phyloP scores from a whole-genome alignment of 2,888 invertebrate species.

The Ischnura elegans region DNA sequence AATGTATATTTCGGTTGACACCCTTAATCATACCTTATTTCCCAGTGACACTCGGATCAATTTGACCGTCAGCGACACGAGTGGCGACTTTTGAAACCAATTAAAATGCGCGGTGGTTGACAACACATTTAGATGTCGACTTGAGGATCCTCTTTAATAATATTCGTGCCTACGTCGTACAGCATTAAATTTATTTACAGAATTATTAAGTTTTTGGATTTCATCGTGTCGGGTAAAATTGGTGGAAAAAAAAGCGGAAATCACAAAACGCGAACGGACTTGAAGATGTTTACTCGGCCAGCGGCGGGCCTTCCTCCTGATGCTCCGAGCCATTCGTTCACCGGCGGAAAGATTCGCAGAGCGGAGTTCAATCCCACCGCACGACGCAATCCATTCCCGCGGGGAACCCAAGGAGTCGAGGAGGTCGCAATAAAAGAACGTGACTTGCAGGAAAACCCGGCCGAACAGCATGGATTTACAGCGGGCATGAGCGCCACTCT shows the following conservation, averaged over 20 bases:
- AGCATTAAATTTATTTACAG: no score
- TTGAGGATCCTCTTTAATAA: no score
- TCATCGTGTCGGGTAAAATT: no score
- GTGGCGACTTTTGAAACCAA: no score
- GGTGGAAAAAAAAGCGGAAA: background rate
- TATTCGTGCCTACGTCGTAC: no score
- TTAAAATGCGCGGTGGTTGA: no score
- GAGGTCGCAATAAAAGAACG: background rate
- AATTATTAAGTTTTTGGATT: no score
- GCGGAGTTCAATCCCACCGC: background rate
- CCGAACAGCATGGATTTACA: background rate
- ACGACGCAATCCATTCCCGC: background rate
- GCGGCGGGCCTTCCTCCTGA: background rate
- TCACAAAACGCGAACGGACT: background rate
- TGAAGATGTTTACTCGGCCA: background rate
- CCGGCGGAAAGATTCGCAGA: background rate
- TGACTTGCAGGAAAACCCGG: slow-evolving; percentile 31
- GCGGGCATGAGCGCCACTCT: background rate
- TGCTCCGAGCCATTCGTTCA: background rate
- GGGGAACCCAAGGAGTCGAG: background rate
- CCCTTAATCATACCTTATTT: no score
- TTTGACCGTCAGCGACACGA: no score
- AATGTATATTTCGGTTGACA: no score
- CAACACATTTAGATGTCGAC: no score
- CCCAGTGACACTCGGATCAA: no score